These are phyloP conservation scores for Synergus umbraculus DNA, from an alignment of 2,888 invertebrate genomes.

Conservation along the genomic window DNA sequence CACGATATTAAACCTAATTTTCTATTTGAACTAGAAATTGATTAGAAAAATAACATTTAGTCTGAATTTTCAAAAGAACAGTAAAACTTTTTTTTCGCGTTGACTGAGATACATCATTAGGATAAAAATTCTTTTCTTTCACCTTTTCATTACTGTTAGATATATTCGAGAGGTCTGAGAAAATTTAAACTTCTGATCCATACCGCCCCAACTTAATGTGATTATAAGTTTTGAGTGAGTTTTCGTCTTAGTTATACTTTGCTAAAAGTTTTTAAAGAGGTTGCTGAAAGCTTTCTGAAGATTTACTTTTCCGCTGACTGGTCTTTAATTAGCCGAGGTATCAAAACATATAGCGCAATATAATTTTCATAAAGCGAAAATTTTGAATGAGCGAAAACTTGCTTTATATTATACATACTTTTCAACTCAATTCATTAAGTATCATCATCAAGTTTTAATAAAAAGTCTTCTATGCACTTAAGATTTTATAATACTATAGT, in stretches of 20 bases:
- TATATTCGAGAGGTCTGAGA: neutral
- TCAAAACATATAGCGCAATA: slow-evolving; percentile 7
- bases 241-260: slow-evolving; percentile 32
- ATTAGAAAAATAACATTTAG: too few species aligned
- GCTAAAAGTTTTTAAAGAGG: slow-evolving; percentile 17
- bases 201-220: neutral
- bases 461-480: too few species aligned
- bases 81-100: neutral
- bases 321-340: slow-evolving; percentile 4
- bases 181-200: slow-evolving; percentile 12
- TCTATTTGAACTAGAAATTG: neutral
- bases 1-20: neutral
- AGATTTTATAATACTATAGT: too few species aligned
- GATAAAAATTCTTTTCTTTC: neutral
- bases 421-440: too few species aligned
- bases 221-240: slow-evolving; percentile 35
- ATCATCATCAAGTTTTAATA: too few species aligned
- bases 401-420: too few species aligned
- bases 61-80: too few species aligned
- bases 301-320: slow-evolving; percentile 28
- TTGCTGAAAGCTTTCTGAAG: slow-evolving; percentile 26
- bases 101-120: neutral
- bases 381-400: neutral
- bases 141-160: slow-evolving; percentile 1
- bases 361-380: neutral